Base-by-base conservation (phyloP, 2,797 vertebrate genomes). In the Leptoclinus maculatus region DNA sequence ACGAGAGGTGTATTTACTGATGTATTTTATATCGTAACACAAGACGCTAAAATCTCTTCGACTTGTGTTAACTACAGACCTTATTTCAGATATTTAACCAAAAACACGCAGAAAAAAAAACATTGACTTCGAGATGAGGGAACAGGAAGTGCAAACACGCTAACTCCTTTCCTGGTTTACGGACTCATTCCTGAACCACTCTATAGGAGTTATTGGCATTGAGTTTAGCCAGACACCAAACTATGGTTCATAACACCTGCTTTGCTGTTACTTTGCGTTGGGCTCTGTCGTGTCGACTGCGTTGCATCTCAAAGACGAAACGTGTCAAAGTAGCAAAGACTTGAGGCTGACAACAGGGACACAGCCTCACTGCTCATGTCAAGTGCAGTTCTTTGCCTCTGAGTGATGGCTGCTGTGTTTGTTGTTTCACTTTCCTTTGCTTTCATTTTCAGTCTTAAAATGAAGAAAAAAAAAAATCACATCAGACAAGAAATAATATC, bases 401-500 rank as follows among this genome's bases (percentile, higher is more conserved):
- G 53, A 74, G 27, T 58, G 74, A 77, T 56, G 21, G 39, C 67
- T 27, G 54, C 8, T 64, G 70, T 79, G 71, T 88, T 83, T 86
- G 66, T 47, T 78, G 75, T 74, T 82, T 71, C 16, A 45, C 34
- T 82, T 82, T 65, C 32, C 47, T 39, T 25, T 53, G 38, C 45
- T 41, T 73, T 63, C 45, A 39, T 83, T 84, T 82, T 71, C 49
- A 38, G 71, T 75, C 45, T 47, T 23, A 36, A 25, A 74, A 81
- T 6, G 41, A 63, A 34, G 32, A 34, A 51, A 51, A 23, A 27
- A 11, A 41, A 21, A 66, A 77, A 73, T 80, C 74, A 69, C 82
- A 79, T 29, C 71, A 79, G 83, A 53, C 79, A 64, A 87, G 71
- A 82, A 77, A 71, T 87, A 86, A 83, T 88, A 86, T 86, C 83